These are phyloP conservation scores for Ameiurus melas DNA, from an alignment of 2,113 vertebrate species.

Conservation along the genomic window DNA sequence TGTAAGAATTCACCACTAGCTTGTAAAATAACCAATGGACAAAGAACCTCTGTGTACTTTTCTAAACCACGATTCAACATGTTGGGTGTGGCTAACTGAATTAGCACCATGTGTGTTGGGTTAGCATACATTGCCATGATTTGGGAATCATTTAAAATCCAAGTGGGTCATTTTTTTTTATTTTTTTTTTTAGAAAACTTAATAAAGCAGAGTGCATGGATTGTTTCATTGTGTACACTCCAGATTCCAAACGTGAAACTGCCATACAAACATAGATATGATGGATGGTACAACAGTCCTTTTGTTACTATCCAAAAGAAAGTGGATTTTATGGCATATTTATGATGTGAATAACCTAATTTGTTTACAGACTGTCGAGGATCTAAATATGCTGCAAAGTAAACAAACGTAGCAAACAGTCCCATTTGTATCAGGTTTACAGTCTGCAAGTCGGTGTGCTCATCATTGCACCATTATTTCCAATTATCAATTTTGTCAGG, in stretches of 20 bases:
- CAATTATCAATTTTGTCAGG: not conserved
- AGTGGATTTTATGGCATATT: not conserved
- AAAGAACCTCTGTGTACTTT: not conserved
- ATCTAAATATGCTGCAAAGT: not conserved
- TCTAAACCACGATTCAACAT: not conserved
- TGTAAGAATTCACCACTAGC: not conserved
- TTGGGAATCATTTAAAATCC: not conserved
- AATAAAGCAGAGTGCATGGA: not conserved
- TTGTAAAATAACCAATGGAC: not conserved
- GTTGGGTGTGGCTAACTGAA: constrained; percentile 1
- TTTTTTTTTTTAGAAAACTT: not conserved
- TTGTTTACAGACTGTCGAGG: not conserved
- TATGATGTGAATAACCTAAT: not conserved
- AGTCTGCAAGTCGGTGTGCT: not conserved
- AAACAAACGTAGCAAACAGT: not conserved
- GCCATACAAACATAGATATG: not conserved
- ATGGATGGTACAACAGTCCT: too few species aligned
- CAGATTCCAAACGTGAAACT: not conserved
- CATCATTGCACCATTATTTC: not conserved
- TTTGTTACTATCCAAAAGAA: too few species aligned
- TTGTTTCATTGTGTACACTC: not conserved
- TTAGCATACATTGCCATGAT: constrained; percentile 1
- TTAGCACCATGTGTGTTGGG: constrained; percentile 24
- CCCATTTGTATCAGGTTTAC: not conserved
- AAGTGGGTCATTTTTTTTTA: not conserved